Evolutionary conservation across 2,113 vertebrate species (phyloP).

Genomic region (Protobothrops mucrosquamatus): DNA sequence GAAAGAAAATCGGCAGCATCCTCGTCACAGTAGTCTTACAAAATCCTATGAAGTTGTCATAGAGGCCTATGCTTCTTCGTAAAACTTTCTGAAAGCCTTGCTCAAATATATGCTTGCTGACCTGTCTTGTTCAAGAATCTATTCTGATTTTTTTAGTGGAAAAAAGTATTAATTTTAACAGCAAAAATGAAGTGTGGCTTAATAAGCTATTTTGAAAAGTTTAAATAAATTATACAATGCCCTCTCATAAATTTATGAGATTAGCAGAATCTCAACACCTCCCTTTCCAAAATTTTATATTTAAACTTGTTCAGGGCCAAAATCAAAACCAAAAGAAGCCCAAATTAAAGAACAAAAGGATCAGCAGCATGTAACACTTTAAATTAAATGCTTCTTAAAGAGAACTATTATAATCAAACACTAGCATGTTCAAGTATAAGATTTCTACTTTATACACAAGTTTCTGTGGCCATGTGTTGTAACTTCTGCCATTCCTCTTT

Average conservation of each 20-base stretch:
- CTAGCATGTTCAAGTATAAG: background rate
- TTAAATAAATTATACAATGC: no score
- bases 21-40: background rate
- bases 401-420: background rate
- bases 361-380: background rate
- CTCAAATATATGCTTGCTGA: background rate
- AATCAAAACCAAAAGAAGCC: background rate
- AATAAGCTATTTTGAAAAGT: background rate
- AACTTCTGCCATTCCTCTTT: background rate
- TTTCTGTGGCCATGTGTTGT: background rate
- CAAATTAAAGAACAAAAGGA: background rate
- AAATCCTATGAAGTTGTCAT: background rate
- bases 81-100: background rate
- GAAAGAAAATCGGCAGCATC: background rate
- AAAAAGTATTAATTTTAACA: background rate
- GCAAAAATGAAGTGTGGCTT: background rate
- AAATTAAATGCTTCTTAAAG: background rate
- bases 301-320: background rate
- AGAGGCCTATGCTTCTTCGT: background rate
- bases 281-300: background rate
- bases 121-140: background rate
- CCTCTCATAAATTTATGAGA: background rate
- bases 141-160: background rate
- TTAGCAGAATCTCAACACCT: background rate
- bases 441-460: background rate